Evolutionary conservation across 2,113 vertebrate genomes (phyloP).

Genomic region (Cricetomys ansorgei): DNA sequence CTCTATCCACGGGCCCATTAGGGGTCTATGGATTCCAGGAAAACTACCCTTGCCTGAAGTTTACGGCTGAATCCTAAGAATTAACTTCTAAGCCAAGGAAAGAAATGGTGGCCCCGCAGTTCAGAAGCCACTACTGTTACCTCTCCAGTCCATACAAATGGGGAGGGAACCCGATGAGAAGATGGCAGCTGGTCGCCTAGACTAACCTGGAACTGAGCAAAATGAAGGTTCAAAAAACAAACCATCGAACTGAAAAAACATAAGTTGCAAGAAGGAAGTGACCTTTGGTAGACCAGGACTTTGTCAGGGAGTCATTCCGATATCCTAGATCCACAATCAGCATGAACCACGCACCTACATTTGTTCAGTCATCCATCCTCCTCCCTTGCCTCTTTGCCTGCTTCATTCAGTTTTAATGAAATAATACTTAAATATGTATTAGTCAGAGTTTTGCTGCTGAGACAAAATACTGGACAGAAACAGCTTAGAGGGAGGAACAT

Average conservation of each 20-base stretch:
- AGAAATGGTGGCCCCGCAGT: not conserved
- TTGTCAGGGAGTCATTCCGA: not conserved
- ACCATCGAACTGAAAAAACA: not conserved
- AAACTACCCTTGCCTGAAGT: not conserved
- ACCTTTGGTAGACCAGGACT: not conserved
- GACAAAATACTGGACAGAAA: not conserved
- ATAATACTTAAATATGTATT: not conserved
- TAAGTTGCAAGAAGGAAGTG: not conserved
- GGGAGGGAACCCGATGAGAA: not conserved
- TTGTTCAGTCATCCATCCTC: not conserved
- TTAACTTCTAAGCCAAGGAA: not conserved
- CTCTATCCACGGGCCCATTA: not conserved
- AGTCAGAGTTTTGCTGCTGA: not conserved
- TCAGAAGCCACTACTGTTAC: not conserved
- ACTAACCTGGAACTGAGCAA: not conserved
- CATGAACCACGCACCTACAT: not conserved
- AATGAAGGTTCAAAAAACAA: not conserved
- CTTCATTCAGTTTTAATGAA: not conserved
- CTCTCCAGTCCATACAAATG: not conserved
- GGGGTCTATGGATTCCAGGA: not conserved
- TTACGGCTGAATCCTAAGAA: not conserved
- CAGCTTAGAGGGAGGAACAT: no score
- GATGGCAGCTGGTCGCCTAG: not conserved
- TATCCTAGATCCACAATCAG: not conserved
- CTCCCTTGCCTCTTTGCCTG: not conserved